Base-by-base conservation (phyloP, 2,797 vertebrate species). In the Chloroceryle amazona region DNA sequence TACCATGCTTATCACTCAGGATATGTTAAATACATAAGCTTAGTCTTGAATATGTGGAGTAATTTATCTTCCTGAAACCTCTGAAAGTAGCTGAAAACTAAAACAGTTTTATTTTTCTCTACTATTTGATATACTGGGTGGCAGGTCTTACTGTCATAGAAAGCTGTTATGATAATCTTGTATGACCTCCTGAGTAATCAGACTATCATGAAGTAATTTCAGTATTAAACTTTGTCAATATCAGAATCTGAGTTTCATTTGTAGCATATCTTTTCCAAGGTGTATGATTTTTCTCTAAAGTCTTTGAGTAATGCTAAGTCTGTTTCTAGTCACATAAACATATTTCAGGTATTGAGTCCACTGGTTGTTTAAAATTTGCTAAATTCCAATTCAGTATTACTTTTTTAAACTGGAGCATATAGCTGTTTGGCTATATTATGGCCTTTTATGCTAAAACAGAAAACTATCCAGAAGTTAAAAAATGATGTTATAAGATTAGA, bases 31-130 rank as follows among this genome's bases (percentile, higher is more conserved):
- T 66, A 62, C 70, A 33, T 41, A 79, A 78, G 6, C 33, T 74
- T 86, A 74, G n/a, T 31, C 35, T 51, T 80, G 51, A 82, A 55
- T 96, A 37, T 35, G 37, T 28, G 19, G 4, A 76, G 25, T 55
- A 80, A 84, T 90, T 91, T 90, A 37, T 85, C 78, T 86, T 90
- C 39, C 57, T 81, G 54, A 70, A 89, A 26, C 13, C 35, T 85
- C 57, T 85, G 60, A 85, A 89, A 87, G n/a, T 33, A 52, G 37
- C 7, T 93, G 58, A 79, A 94, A 86, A 60, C 26, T 42, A 60
- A 78, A 81, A 19, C 55, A 29, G 20, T 76, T 88, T 81, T 71
- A 41, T 90, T 81, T 94, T 88, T 66, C 58, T 78, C 28, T 39
- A 17, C 10, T 88, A 88, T 78, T 71, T 92, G 58, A 54, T 52